Base-by-base conservation (phyloP, 2,888 invertebrate species). In the Epicampocera succincta region DNA sequence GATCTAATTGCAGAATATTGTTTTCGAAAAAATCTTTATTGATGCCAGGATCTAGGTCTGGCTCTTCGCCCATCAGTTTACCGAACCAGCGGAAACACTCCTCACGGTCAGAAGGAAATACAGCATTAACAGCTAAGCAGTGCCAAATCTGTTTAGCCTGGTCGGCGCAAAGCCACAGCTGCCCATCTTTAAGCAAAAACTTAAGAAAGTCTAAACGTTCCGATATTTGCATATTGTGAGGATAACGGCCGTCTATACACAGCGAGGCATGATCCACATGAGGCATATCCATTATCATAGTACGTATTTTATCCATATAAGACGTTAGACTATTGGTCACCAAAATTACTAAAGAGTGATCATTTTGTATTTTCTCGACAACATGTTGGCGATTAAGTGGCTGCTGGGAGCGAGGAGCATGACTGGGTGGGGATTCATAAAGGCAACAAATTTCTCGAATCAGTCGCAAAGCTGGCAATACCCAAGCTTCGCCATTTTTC, bases 21-120 rank as follows among this genome's bases (percentile, higher is more conserved):
- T 96, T 95, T 91, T 98, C 97, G 92, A 99, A 99, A 92, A 99
- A 99, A 90, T 97, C 97, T 90, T 96, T 94, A 88, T 97, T 98
- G 74, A 98, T 97, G 85, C 97, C 97, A 1, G 98, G 98, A 92
- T 99, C 99, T 71, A 99, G 92, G 91, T 99, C 99, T 0, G 98
- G 98, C 89, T 99, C 98, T 86, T 98, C 98, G 17, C 97, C 97
- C 97, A 98, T 97, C 44, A 98, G 92, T 92, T 98, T 98, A 46
- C 98, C 97, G 92, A 98, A 99, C 99, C 99, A 99, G 87, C 97
- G 96, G 92, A 99, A 99, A 91, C 99, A 98, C 40, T 98, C 97
- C 91, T 99, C 99, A 46, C 98, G 94, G 91, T 99, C 99, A 1
- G 95, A 95, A 13, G 95, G 93, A 90, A 98, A 98, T 12, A 98